These are phyloP conservation scores for Venturia canescens DNA, from an alignment of 1,140 invertebrate species.

Conservation along the genomic window DNA sequence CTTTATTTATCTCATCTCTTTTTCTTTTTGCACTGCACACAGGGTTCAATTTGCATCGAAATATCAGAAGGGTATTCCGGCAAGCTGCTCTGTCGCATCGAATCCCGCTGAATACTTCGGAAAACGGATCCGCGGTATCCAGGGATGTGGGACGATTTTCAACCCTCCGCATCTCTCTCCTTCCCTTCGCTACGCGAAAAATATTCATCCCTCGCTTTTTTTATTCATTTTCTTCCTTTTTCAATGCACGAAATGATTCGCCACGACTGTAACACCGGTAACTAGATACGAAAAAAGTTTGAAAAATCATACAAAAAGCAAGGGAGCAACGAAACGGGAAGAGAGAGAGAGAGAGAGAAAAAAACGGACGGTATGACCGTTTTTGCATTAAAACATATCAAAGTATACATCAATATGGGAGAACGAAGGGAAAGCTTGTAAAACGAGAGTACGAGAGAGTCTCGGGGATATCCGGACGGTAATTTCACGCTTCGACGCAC, in stretches of 20 bases:
- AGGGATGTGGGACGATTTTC: conserved; percentile 10
- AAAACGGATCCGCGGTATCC: neutral
- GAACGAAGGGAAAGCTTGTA: conserved; percentile 10
- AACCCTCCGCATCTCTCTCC: neutral
- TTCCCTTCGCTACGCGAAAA: neutral
- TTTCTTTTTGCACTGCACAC: neutral
- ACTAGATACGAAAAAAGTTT: neutral
- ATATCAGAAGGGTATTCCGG: conserved; percentile 50
- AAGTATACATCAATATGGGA: neutral
- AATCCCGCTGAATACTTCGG: conserved; percentile 3
- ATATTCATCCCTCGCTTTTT: neutral
- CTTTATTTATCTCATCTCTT: neutral
- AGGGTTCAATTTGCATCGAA: conserved; percentile 69
- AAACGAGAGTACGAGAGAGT: conserved; percentile 28
- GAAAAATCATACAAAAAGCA: neutral
- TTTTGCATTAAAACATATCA: conserved; percentile 29
- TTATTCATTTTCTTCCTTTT: neutral
- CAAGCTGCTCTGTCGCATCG: conserved; percentile 1
- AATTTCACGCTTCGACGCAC: conserved; percentile 72
- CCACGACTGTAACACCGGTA: neutral
- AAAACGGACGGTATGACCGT: neutral
- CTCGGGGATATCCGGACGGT: conserved; percentile 52
- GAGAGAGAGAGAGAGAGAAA: neutral
- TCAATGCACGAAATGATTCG: neutral
- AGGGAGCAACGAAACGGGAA: neutral